Evolutionary conservation across 2,113 vertebrate species (phyloP).

Genomic region (Aythya baeri): DNA sequence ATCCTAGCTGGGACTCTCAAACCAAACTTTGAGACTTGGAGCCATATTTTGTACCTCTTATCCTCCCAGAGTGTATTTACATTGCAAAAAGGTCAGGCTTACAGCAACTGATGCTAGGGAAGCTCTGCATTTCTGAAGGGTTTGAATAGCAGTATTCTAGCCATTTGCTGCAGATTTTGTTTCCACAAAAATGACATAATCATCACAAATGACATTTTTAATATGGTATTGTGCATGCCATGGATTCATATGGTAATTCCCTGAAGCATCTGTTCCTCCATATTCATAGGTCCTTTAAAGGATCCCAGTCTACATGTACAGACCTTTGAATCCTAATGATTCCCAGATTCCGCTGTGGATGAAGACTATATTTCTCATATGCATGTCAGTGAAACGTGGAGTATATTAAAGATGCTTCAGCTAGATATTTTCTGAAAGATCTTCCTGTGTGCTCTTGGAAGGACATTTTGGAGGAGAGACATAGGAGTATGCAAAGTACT

Average conservation of each 20-base stretch:
- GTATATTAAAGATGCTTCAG: neutral
- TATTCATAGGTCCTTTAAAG: conserved; percentile 31
- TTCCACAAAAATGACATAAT: conserved; percentile 49
- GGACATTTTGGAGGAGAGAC: neutral
- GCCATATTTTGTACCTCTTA: neutral
- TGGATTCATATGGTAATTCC: conserved; percentile 49
- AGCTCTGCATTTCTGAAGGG: conserved; percentile 8
- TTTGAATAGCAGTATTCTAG: conserved; percentile 20
- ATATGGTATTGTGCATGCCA: neutral
- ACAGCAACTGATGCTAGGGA: neutral
- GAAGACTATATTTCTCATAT: neutral
- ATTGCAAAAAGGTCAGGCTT: conserved; percentile 4
- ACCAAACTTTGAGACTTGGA: neutral
- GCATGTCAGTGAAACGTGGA: neutral
- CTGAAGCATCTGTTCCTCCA: conserved; percentile 49
- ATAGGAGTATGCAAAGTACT: neutral
- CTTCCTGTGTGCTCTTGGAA: neutral
- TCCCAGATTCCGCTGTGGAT: neutral
- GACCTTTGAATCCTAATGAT: neutral
- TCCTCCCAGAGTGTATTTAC: neutral
- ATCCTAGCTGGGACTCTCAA: neutral
- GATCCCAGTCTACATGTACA: neutral
- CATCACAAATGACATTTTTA: conserved; percentile 6
- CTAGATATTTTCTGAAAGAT: neutral
- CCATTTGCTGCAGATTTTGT: conserved; percentile 30